Conservation (phyloP, 2,113 vertebrate species). For the Dicerorhinus sumatrensis region DNA sequence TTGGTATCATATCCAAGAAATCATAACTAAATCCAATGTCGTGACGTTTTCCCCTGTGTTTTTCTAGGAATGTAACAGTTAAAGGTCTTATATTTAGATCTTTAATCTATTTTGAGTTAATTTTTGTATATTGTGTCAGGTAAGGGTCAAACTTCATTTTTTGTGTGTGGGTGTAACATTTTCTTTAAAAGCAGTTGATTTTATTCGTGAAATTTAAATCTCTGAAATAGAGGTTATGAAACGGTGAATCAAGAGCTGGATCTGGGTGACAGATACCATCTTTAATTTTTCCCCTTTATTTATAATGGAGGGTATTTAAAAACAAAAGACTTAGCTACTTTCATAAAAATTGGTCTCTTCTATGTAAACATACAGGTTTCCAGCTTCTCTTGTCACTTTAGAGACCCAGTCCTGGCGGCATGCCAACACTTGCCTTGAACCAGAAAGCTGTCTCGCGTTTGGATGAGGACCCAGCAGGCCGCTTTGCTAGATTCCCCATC, state of each 20-base stretch:
- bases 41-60: neutral
- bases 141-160: neutral
- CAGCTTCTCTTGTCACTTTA: neutral
- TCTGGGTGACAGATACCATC: neutral
- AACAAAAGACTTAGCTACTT: neutral
- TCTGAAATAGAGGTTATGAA: neutral
- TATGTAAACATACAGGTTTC: neutral
- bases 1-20: neutral
- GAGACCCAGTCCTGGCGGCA: neutral
- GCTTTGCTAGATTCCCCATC: neutral
- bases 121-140: neutral
- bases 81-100: neutral
- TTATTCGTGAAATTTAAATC: neutral
- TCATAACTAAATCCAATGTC: neutral
- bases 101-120: neutral
- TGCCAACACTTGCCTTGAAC: neutral
- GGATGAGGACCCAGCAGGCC: neutral
- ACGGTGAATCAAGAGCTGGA: neutral
- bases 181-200: neutral
- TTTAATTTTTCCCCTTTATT: neutral
- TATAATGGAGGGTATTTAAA: neutral
- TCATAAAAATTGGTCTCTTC: neutral
- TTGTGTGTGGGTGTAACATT: neutral
- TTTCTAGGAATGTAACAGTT: neutral
- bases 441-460: neutral